These are phyloP conservation scores for Menidia beryllina DNA, from an alignment of 2,113 vertebrate species.

Conservation along the genomic window DNA sequence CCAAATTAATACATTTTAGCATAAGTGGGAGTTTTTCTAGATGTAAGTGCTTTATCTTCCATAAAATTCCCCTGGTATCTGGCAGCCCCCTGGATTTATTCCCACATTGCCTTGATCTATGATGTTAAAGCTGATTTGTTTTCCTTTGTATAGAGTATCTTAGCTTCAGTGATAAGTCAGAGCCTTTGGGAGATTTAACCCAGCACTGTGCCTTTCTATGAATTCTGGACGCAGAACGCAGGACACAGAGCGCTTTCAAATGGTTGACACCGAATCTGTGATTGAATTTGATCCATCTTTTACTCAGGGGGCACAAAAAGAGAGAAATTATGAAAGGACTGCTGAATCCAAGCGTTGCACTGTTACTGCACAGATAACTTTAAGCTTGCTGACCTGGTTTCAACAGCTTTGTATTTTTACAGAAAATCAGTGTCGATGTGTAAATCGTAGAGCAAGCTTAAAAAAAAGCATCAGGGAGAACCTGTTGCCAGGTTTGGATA, in stretches of 20 bases:
- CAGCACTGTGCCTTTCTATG: slow-evolving; percentile 83
- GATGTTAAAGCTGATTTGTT: slow-evolving; percentile 1
- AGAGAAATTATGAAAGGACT: not conserved
- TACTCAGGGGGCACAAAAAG: slow-evolving; percentile 59
- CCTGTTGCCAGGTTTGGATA: slow-evolving; percentile 19
- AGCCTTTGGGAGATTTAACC: slow-evolving; percentile 47
- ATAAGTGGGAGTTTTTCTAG: not conserved
- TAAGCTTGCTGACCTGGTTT: not conserved
- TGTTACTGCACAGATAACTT: slow-evolving; percentile 32
- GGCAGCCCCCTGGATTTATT: slow-evolving; percentile 19
- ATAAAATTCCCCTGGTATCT: not conserved
- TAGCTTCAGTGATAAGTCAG: slow-evolving; percentile 20
- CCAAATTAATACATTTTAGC: slow-evolving; percentile 37
- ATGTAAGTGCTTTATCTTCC: slow-evolving; percentile 35
- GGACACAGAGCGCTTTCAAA: too few relatives aligned
- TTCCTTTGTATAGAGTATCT: not conserved
- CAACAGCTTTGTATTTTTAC: slow-evolving; percentile 30
- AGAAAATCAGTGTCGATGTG: slow-evolving; percentile 9
- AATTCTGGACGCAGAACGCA: too few relatives aligned
- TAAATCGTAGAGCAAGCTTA: slow-evolving; percentile 1
- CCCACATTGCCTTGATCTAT: slow-evolving; percentile 8
- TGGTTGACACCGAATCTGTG: slow-evolving; percentile 16
- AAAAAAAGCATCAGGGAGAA: slow-evolving; percentile 44
- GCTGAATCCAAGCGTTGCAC: slow-evolving; percentile 28
- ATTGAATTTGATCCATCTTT: slow-evolving; percentile 38